Base-by-base conservation (phyloP, 2,888 invertebrate species). In the Sesamia inferens region DNA sequence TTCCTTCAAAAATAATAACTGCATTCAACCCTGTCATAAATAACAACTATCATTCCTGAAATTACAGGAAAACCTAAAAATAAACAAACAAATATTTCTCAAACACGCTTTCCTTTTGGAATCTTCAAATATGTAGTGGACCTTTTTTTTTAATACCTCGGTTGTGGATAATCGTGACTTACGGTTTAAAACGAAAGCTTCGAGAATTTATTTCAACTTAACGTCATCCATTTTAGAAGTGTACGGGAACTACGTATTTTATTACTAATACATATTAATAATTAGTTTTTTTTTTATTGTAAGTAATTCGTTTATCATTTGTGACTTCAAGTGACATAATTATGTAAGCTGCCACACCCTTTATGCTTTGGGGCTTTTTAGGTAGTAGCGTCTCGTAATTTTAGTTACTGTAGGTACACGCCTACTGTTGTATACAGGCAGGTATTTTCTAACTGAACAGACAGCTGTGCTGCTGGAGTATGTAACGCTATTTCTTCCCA, bases 91-190 rank as follows among this genome's bases (percentile, higher is more conserved):
- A 16, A 5, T 31, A n/a, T n/a, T 14, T 8, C 19, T 47, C 47
- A 57, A 66, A 42, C 5, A 58, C 10, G n/a, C 8, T 31, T 51
- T 10, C n/a, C 57, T 16, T 57, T 76, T 2, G 39, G 57, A 79
- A 74, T 68, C 67, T 58, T 64, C 31, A 31, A 31, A 31, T 31
- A 31, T 31, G 31, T 31, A 31, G 31, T 5, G 2, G 55, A 58
- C 61, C 61, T 79, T 77, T 81, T 51, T 85, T 81, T 83, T 80
- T 64, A 81, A 87, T 79, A 78, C 78, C 82, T 74, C 71, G 69
- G 68, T 70, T 65, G 71, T 67, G 67, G 19, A 59, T 75, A 75
- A 71, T 85, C 88, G 84, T 88, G 86, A 87, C 81, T 85, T 85
- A 85, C 80, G 71, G 69, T 69, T 64, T 31, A 63, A 79, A 71